Conservation (phyloP, 2,888 invertebrate species). For the Tiliacea aurago region DNA sequence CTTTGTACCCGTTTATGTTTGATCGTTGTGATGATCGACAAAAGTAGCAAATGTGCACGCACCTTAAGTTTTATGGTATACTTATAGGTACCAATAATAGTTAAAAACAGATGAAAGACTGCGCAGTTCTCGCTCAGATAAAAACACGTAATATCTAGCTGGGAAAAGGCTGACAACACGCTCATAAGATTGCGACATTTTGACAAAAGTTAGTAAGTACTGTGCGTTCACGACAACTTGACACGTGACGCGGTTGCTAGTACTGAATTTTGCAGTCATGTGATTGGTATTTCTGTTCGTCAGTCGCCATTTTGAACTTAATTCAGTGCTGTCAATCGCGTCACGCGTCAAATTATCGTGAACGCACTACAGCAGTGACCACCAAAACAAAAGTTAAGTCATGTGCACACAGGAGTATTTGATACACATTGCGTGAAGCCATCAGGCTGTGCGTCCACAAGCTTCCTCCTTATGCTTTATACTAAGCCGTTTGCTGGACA, state of each 20-base stretch:
- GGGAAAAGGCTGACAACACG: slow-evolving; percentile 3
- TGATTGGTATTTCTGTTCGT: not conserved
- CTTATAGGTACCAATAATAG: not conserved
- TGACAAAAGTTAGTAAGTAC: not conserved
- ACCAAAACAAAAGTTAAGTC: slow-evolving; percentile 62
- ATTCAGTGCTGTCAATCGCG: not conserved
- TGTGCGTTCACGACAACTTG: not conserved
- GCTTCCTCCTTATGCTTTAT: slow-evolving; percentile 44
- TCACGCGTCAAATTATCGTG: not conserved
- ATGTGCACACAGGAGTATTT: slow-evolving; percentile 67
- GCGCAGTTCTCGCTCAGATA: not conserved
- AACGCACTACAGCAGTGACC: slow-evolving; percentile 32
- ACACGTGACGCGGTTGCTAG: not conserved
- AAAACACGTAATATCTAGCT: slow-evolving; percentile 10
- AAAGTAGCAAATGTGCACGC: slow-evolving; percentile 3
- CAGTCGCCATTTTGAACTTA: not conserved
- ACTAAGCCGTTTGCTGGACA: slow-evolving; percentile 31
- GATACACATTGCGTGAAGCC: slow-evolving; percentile 62
- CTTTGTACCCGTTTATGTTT: slow-evolving; percentile 37
- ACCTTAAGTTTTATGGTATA: not conserved
- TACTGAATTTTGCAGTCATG: too few species aligned
- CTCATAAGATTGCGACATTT: slow-evolving; percentile 35
- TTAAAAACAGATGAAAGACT: not conserved
- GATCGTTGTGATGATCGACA: slow-evolving; percentile 20
- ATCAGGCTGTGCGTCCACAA: slow-evolving; percentile 60